phyloP scores from a whole-genome alignment of 2,888 invertebrate species.

The Chouioia cunea region DNA sequence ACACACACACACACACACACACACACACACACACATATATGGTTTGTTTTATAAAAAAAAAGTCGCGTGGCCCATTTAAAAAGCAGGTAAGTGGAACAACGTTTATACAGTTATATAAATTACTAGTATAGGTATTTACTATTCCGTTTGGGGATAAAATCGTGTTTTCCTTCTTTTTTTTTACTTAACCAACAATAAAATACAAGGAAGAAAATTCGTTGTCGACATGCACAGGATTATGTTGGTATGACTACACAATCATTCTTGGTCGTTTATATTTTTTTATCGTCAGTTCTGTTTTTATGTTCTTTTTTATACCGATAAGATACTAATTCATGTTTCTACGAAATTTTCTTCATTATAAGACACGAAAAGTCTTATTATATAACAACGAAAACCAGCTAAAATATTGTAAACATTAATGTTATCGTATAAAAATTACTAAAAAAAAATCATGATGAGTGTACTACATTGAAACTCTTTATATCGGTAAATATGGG shows the following conservation, averaged over 20 bases:
- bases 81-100: conserved; percentile 48
- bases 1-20: conserved; percentile 2
- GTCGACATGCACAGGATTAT: conserved; percentile 28
- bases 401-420: conserved; percentile 30
- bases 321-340: conserved; percentile 22
- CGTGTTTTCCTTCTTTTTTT: conserved; percentile 13
- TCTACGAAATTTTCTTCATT: conserved; percentile 43
- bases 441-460: conserved; percentile 23
- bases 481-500: conserved; percentile 12
- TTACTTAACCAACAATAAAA: conserved; percentile 32
- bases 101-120: conserved; percentile 39
- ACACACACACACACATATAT: conserved; percentile 22
- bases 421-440: too few relatives aligned
- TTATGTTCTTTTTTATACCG: conserved; percentile 16
- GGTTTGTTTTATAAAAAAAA: conserved; percentile 35
- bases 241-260: too few relatives aligned
- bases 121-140: conserved; percentile 30
- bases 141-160: conserved; percentile 27
- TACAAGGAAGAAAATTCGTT: conserved; percentile 48
- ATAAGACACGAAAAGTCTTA: conserved; percentile 38
- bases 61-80: conserved; percentile 45
- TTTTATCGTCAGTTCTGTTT: conserved; percentile 17
- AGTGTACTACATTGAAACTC: conserved; percentile 33
- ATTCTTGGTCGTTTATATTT: neutral
- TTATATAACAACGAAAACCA: conserved; percentile 29